phyloP scores from a whole-genome alignment of 2,888 invertebrate genomes.

The Aleiodes leptofemur region DNA sequence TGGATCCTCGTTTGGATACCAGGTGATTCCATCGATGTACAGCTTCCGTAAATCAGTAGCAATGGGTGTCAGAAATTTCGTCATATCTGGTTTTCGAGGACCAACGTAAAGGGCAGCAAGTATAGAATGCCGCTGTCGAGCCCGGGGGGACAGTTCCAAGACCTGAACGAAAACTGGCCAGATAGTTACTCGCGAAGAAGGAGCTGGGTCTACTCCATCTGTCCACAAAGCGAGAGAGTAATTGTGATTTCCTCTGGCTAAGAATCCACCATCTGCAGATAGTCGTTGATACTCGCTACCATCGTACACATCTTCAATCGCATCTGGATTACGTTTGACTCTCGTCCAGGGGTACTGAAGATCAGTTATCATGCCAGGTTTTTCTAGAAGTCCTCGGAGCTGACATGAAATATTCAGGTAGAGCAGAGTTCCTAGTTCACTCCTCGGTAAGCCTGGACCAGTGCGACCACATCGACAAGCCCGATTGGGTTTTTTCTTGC shows the following conservation, averaged over 20 bases:
- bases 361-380: neutral
- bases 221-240: neutral
- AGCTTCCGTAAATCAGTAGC: neutral
- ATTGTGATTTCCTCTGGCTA: slow-evolving; percentile 4
- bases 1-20: slow-evolving; percentile 12
- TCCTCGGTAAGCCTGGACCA: too few species aligned
- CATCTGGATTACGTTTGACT: neutral
- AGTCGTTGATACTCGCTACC: neutral
- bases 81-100: slow-evolving; percentile 31
- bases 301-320: slow-evolving; percentile 25
- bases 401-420: neutral
- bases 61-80: slow-evolving; percentile 6
- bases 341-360: slow-evolving; percentile 21
- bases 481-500: neutral
- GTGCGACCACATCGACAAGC: too few species aligned
- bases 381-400: slow-evolving; percentile 4
- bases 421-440: too few species aligned
- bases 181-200: too few species aligned
- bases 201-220: too few species aligned
- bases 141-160: too few species aligned
- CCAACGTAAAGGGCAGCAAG: neutral
- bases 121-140: too few species aligned
- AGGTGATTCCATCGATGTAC: slow-evolving; percentile 6
- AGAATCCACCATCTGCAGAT: neutral
- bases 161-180: too few species aligned